These are phyloP conservation scores for Gryon sp. DNA, from an alignment of 1,140 invertebrate species.

Conservation along the genomic window DNA sequence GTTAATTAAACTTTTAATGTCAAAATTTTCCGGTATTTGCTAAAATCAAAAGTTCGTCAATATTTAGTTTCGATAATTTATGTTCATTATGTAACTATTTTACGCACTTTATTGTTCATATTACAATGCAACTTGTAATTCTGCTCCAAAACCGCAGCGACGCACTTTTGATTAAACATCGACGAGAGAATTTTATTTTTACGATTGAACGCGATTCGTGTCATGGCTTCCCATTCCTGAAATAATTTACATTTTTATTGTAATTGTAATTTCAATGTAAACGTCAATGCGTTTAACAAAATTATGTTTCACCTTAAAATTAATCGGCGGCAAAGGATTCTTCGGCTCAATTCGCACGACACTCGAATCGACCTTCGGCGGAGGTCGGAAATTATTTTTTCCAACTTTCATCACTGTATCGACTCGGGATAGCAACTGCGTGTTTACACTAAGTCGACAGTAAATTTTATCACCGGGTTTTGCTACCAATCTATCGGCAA, in stretches of 20 bases:
- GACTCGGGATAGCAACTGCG: constrained; percentile 95
- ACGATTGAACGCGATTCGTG: constrained; percentile 94
- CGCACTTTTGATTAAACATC: constrained; percentile 95
- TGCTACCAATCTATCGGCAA: constrained; percentile 97
- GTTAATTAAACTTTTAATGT: constrained; percentile 92
- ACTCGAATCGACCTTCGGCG: constrained; percentile 98
- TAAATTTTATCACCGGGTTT: constrained; percentile 99
- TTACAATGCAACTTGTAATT: constrained; percentile 95
- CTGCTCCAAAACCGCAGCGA: constrained; percentile 85
- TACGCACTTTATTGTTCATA: constrained; percentile 88
- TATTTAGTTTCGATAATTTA: constrained; percentile 10
- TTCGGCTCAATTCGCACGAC: constrained; percentile 98
- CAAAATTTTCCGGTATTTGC: constrained; percentile 89
- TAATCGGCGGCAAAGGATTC: constrained; percentile 97
- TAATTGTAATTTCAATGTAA: too few relatives aligned
- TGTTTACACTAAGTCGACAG: constrained; percentile 97
- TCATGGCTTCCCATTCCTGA: constrained; percentile 94
- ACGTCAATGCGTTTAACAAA: not conserved
- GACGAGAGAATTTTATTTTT: constrained; percentile 97
- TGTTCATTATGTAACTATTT: constrained; percentile 1
- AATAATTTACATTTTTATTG: constrained; percentile 1
- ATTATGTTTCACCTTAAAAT: constrained; percentile 87
- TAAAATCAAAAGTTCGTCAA: constrained; percentile 77
- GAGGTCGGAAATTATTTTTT: constrained; percentile 99
- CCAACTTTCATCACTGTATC: constrained; percentile 99